Percentiles rank a stretch among this genome's conserved stretches.
Conservation (phyloP, 2,888 invertebrate species). For the Protophormia terraenovae region DNA sequence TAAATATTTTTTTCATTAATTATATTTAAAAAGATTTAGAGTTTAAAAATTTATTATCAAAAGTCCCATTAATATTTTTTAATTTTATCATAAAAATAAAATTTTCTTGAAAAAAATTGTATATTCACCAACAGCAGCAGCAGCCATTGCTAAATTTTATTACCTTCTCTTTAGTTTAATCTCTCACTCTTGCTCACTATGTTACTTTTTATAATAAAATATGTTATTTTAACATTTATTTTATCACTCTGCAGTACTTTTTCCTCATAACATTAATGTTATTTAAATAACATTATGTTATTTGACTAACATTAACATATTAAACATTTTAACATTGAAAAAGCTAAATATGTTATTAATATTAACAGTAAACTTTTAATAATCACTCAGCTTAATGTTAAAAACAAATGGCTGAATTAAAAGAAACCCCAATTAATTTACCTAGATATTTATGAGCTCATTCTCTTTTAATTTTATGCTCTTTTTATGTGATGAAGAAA, state of each 20-base stretch:
- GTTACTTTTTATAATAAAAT: no score
- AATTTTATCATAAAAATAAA: background rate
- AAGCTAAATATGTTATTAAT: background rate
- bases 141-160: conserved; percentile 54
- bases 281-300: background rate
- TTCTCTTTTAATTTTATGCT: background rate
- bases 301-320: no score
- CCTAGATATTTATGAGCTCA: background rate
- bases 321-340: conserved; percentile 10
- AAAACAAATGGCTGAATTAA: conserved; percentile 35
- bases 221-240: no score
- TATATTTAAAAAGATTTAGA: background rate
- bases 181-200: no score
- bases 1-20: no score
- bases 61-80: background rate
- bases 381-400: background rate
- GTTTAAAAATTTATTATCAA: background rate
- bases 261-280: background rate
- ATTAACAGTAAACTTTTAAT: conserved; percentile 10
- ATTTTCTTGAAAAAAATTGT: conserved; percentile 30
- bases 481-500: background rate
- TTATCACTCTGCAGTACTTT: no score
- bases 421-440: conserved; percentile 7
- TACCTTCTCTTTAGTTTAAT: background rate
- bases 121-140: conserved; percentile 23